Conservation (phyloP, 2,113 vertebrate species). For the Isurus oxyrinchus region DNA sequence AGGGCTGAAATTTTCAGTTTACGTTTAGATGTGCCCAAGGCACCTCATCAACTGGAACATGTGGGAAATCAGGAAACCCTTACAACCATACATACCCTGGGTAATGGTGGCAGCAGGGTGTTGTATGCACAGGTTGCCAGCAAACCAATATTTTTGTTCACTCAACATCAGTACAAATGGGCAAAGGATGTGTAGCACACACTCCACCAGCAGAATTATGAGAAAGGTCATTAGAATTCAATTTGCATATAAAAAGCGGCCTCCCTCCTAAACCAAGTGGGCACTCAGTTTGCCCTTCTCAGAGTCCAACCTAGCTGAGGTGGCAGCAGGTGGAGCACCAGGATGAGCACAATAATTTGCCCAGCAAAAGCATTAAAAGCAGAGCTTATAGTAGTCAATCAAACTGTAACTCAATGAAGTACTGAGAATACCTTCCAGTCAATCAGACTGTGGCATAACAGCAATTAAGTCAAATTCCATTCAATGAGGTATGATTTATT, state of each 20-base stretch:
- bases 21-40: too few species aligned
- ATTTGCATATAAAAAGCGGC: not conserved
- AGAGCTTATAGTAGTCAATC: not conserved
- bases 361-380: not conserved
- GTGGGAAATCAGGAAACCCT: too few species aligned
- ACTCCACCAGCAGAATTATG: not conserved
- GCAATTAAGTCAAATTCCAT: not conserved
- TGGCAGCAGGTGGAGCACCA: not conserved
- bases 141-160: too few species aligned
- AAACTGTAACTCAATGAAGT: not conserved
- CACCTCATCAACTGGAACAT: too few species aligned
- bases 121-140: too few species aligned
- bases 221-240: not conserved
- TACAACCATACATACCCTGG: too few species aligned
- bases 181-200: not conserved
- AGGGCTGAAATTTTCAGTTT: too few species aligned
- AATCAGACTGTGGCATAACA: not conserved
- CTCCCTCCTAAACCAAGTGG: not conserved
- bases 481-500: not conserved
- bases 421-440: not conserved
- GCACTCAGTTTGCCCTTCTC: not conserved
- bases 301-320: not conserved
- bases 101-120: too few species aligned
- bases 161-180: not conserved
- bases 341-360: not conserved